Evolutionary conservation across 2,888 invertebrate species (phyloP).

Genomic region (Ectobius pallidus): DNA sequence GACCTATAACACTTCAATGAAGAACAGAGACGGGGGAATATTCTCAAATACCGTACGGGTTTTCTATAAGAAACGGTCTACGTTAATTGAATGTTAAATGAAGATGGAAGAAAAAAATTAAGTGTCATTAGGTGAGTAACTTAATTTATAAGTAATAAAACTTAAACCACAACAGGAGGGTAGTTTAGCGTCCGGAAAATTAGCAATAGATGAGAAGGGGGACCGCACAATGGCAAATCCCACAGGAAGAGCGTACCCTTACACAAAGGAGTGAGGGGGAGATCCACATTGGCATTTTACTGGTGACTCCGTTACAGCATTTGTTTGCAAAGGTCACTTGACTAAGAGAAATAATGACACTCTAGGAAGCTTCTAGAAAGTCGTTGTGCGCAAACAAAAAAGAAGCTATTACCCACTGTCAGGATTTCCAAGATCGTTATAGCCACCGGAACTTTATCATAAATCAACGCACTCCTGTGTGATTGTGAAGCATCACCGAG

Average conservation of each 20-base stretch:
- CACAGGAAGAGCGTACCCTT: background rate
- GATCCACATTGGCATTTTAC: background rate
- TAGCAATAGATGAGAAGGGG: background rate
- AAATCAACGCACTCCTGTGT: constrained; percentile 12
- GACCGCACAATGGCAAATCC: background rate
- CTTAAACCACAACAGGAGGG: background rate
- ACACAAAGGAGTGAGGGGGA: too few relatives aligned
- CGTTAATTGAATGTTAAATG: too few relatives aligned
- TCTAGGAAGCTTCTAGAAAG: constrained; percentile 3
- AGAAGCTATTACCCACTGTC: constrained; percentile 8
- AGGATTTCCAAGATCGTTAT: constrained; percentile 1
- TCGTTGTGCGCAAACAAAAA: background rate
- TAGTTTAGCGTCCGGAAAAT: background rate
- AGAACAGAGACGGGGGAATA: too few relatives aligned
- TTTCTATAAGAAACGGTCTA: too few relatives aligned
- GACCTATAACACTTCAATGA: too few relatives aligned
- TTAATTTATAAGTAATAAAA: too few relatives aligned
- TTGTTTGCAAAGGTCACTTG: constrained; percentile 5
- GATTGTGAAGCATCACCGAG: background rate
- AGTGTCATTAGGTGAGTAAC: too few relatives aligned
- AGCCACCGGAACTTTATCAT: background rate
- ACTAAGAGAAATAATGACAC: constrained; percentile 15
- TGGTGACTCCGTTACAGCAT: background rate
- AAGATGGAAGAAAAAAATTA: too few relatives aligned
- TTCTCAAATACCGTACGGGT: too few relatives aligned